A percentile compares a stretch with the other conserved stretches of the same genome.
phyloP scores from a whole-genome alignment of 2,888 invertebrate species.

The Bunonema sp. region DNA sequence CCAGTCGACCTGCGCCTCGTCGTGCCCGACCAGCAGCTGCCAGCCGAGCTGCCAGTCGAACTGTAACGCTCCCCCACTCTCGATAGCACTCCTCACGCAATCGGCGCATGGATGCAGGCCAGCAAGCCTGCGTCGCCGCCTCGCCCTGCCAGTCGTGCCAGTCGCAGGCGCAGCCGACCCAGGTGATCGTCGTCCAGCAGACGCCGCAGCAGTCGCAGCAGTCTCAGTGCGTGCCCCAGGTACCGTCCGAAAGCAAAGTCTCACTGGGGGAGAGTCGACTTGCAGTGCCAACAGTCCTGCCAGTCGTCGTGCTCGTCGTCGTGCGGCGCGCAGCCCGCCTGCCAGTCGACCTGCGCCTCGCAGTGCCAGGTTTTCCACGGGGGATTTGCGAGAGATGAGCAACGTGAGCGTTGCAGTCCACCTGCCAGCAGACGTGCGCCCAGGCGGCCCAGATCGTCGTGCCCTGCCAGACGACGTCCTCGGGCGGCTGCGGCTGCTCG shows the following conservation, averaged over 20 bases:
- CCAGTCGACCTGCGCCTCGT: constrained; percentile 13
- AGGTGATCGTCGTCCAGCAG: too few relatives aligned
- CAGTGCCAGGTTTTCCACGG: constrained; percentile 4
- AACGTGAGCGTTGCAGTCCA: constrained; percentile 5
- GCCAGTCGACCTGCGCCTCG: constrained; percentile 2
- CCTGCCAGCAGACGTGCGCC: constrained; percentile 25
- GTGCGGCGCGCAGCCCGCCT: constrained; percentile 1
- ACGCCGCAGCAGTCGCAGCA: too few relatives aligned
- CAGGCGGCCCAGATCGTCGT: constrained; percentile 6
- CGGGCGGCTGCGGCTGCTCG: constrained; percentile 15
- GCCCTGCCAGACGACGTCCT: background rate
- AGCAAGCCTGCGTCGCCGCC: too few relatives aligned
- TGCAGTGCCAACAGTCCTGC: background rate
- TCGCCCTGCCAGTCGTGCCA: too few relatives aligned
- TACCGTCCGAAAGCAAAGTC: too few relatives aligned
- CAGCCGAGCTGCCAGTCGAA: constrained; percentile 13
- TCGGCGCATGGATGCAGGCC: too few relatives aligned
- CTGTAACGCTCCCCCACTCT: too few relatives aligned
- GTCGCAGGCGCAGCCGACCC: too few relatives aligned
- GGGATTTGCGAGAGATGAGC: background rate
- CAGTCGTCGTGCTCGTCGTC: background rate
- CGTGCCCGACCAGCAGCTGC: constrained; percentile 17
- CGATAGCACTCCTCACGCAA: too few relatives aligned
- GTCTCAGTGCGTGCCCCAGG: too few relatives aligned
- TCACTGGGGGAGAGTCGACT: too few relatives aligned